A percentile compares a stretch with the other conserved stretches of the same genome.
phyloP scores from a whole-genome alignment of 1,140 invertebrate species.

The Coenobita brevimanus region DNA sequence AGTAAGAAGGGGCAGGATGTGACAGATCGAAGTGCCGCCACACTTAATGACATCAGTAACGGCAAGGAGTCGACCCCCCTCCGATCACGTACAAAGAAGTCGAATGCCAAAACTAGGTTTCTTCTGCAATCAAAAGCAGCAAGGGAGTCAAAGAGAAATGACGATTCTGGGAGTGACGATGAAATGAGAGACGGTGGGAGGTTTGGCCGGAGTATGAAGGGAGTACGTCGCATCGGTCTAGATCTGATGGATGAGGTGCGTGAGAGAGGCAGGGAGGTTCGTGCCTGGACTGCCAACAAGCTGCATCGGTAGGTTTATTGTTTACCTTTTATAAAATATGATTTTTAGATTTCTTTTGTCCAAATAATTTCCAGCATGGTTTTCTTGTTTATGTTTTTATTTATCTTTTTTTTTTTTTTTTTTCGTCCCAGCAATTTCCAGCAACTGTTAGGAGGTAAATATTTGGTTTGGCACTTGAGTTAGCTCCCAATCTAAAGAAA shows the following conservation, averaged over 20 bases:
- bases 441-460: too few relatives aligned
- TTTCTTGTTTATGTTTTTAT: not conserved
- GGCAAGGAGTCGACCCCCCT: not conserved
- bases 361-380: not conserved
- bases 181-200: conserved; percentile 30
- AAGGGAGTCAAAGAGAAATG: not conserved
- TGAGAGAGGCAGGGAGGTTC: conserved; percentile 67
- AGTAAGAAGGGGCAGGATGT: too few relatives aligned
- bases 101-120: not conserved
- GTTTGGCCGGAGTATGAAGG: conserved; percentile 51
- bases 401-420: not conserved
- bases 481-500: too few relatives aligned
- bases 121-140: not conserved
- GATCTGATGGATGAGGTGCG: conserved; percentile 70
- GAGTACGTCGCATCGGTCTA: conserved; percentile 53
- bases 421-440: too few relatives aligned
- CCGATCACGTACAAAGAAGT: not conserved
- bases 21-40: too few relatives aligned
- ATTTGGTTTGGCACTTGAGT: too few relatives aligned
- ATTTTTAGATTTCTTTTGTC: not conserved
- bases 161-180: conserved; percentile 11
- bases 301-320: conserved; percentile 41
- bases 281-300: conserved; percentile 59
- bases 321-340: too few relatives aligned
- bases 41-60: not conserved